Evolutionary conservation across 1,140 invertebrate species (phyloP).

Genomic region (Bombus pyrosoma): DNA sequence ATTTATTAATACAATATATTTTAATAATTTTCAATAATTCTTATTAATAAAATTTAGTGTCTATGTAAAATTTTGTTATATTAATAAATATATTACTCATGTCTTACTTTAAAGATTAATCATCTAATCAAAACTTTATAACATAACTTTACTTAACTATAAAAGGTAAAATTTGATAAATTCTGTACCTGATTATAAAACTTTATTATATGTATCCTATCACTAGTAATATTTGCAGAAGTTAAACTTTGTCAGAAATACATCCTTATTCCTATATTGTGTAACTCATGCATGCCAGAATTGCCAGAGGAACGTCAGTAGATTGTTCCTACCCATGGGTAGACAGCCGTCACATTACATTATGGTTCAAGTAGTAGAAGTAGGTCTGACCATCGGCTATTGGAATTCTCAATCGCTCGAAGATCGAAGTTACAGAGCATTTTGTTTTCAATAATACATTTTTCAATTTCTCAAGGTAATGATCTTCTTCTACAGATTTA

Average conservation of each 20-base stretch:
- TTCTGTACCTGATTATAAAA: background rate
- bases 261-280: background rate
- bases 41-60: too few species aligned
- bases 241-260: background rate
- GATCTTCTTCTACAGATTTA: background rate
- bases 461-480: background rate
- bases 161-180: background rate
- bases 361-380: background rate
- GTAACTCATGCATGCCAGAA: background rate
- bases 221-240: background rate
- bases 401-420: background rate
- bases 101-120: too few species aligned
- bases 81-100: too few species aligned
- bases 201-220: background rate
- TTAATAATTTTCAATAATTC: too few species aligned
- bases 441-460: background rate
- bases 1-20: too few species aligned
- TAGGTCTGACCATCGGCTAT: background rate
- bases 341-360: background rate
- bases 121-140: background rate
- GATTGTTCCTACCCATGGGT: background rate
- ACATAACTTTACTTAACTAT: background rate
- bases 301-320: background rate
- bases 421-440: background rate
- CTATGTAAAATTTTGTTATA: too few species aligned